Conservation (phyloP, 2,113 vertebrate genomes). For the Rostratula benghalensis region DNA sequence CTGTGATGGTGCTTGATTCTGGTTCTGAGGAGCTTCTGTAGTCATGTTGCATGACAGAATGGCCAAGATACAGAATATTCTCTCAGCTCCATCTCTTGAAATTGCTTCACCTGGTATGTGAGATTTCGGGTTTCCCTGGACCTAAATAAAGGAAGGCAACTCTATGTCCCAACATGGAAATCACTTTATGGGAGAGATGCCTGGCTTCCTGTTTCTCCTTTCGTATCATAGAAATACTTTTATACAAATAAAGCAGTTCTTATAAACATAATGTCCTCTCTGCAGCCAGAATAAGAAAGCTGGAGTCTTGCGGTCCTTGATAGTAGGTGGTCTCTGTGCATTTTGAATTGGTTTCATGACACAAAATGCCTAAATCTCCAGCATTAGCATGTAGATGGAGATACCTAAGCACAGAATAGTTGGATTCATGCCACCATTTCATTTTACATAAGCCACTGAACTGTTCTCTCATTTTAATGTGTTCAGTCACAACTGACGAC, state of each 20-base stretch:
- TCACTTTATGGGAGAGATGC: not conserved
- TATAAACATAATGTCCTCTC: not conserved
- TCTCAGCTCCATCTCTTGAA: not conserved
- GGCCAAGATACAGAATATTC: not conserved
- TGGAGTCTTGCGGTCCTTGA: not conserved
- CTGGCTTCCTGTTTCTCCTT: not conserved
- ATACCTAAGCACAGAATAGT: not conserved
- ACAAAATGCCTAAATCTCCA: not conserved
- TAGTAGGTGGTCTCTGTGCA: not conserved
- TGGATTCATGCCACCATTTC: not conserved
- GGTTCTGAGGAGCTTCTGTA: not conserved
- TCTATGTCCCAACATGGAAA: too few relatives aligned
- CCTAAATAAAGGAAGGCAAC: not conserved
- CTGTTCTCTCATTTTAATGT: slow-evolving; percentile 37
- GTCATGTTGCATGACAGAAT: not conserved
- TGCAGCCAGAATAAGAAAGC: not conserved
- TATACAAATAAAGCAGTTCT: not conserved
- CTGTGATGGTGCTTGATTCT: not conserved
- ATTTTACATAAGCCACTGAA: slow-evolving; percentile 42
- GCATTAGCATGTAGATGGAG: not conserved
- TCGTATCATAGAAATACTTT: not conserved
- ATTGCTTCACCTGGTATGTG: not conserved
- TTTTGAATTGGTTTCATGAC: not conserved
- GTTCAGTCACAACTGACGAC: not conserved
- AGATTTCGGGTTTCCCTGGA: not conserved